phyloP scores from a whole-genome alignment of 1,140 invertebrate species.

The Lerema accius region DNA sequence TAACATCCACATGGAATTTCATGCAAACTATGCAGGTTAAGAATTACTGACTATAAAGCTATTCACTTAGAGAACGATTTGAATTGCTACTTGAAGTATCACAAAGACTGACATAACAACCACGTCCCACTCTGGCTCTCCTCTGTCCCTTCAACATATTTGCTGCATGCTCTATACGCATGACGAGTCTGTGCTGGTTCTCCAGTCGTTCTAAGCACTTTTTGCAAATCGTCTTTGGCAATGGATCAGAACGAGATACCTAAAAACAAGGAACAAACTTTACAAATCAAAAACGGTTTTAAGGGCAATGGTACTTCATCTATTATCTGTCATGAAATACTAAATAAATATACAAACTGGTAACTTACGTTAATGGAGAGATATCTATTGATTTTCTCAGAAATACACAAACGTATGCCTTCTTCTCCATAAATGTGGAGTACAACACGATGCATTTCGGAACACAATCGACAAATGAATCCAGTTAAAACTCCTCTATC shows the following conservation, averaged over 20 bases:
- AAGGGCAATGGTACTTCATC: too few relatives aligned
- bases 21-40: constrained; percentile 4
- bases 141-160: constrained; percentile 67
- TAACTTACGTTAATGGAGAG: constrained; percentile 88
- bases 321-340: too few relatives aligned
- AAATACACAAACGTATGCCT: constrained; percentile 87
- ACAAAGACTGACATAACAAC: constrained; percentile 54
- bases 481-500: constrained; percentile 89
- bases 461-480: constrained; percentile 91
- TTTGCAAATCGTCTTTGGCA: constrained; percentile 89
- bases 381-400: constrained; percentile 90
- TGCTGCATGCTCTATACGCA: constrained; percentile 82
- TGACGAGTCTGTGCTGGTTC: constrained; percentile 87
- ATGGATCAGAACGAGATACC: constrained; percentile 88
- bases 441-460: constrained; percentile 90
- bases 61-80: constrained; percentile 55
- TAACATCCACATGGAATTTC: constrained; percentile 9
- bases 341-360: too few relatives aligned
- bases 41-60: constrained; percentile 21
- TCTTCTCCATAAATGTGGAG: constrained; percentile 91
- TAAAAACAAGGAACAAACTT: constrained; percentile 59
- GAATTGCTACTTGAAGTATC: constrained; percentile 50
- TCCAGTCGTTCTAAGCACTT: constrained; percentile 87
- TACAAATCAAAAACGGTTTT: neutral
- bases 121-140: constrained; percentile 47